Evolutionary conservation across 2,113 vertebrate species (phyloP), one percentile per base, ranked within the genome.

Genomic region (Gallinago paraguaiae): DNA sequence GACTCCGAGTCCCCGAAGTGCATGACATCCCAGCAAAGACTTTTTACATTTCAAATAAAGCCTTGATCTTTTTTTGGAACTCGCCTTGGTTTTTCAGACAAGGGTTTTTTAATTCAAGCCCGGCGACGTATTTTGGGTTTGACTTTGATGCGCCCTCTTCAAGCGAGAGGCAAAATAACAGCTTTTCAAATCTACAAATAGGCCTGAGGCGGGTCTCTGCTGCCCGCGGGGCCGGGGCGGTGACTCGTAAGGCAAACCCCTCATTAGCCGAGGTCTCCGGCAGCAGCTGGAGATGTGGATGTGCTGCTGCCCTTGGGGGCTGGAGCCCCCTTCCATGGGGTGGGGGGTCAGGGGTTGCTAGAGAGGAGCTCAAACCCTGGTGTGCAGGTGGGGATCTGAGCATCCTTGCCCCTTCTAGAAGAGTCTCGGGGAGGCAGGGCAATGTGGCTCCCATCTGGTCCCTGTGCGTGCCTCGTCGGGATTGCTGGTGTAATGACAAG

Each of bases 101-200:
- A 91, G 94, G 92, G 94, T 95, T 95, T 95, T 96, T 96, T 96
- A 97, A 96, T 97, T 96, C 95, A 67, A 95, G 68, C 88, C 86
- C 86, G 71, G 93, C 51, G 1, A 92, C 33, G 72, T 77, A 95
- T 95, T 97, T 96, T 81, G 95, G 95, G 82, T 70, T 96, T 93
- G 94, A 72, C 94, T 95, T 96, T 96, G 96, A 97, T 97, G 96
- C 67, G 61, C 95, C 95, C 94, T 96, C 95, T 94, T 93, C 82
- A 76, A 97, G 95, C 81, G 74, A 70, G 92, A 94, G 88, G 94
- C 93, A 94, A 97, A 97, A 97, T 97, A 95, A 97, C 94, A 96
- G 97, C 94, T 70, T 94, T 95, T 46, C 82, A 63, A 61, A 64
- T 79, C 96, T 96, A 8, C 95, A 97, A 96, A 97, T 95, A 97